Percentiles rank a stretch among this genome's conserved stretches.
Evolutionary conservation across 2,113 vertebrate species (phyloP).

Genomic region (Anguilla japonica): DNA sequence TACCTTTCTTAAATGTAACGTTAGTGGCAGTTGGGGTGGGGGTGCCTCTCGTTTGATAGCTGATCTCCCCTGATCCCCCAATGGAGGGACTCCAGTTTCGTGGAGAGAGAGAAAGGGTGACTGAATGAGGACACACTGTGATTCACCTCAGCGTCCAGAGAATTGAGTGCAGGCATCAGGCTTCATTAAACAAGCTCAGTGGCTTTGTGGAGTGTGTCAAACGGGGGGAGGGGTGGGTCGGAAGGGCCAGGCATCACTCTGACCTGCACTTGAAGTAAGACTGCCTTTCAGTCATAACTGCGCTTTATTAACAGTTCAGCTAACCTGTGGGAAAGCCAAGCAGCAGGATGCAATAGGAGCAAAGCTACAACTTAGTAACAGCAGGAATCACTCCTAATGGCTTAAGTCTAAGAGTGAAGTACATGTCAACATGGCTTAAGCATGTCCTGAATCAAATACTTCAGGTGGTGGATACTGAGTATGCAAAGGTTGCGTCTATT

Average conservation of each 20-base stretch:
- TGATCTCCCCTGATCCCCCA: not conserved
- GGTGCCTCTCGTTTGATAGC: not conserved
- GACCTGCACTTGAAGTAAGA: too few relatives aligned
- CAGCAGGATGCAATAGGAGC: not conserved
- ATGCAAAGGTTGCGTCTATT: not conserved
- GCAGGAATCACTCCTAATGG: not conserved
- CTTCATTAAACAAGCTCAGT: not conserved
- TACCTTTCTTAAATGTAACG: not conserved
- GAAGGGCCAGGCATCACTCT: not conserved
- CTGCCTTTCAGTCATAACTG: not conserved
- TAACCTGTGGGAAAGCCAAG: not conserved
- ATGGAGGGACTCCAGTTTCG: not conserved
- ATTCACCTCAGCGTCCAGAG: not conserved
- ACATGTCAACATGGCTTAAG: not conserved
- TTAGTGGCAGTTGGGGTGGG: not conserved
- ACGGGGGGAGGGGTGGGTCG: not conserved
- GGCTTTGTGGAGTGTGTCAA: not conserved
- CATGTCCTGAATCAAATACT: not conserved
- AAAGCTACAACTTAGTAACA: not conserved
- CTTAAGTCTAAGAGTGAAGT: not conserved
- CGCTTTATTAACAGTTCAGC: not conserved
- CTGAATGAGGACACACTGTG: not conserved
- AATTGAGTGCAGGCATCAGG: not conserved
- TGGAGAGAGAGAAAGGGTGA: not conserved
- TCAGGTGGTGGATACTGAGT: not conserved